Conservation (phyloP, 1,140 invertebrate species). For the Orchestia grillus region DNA sequence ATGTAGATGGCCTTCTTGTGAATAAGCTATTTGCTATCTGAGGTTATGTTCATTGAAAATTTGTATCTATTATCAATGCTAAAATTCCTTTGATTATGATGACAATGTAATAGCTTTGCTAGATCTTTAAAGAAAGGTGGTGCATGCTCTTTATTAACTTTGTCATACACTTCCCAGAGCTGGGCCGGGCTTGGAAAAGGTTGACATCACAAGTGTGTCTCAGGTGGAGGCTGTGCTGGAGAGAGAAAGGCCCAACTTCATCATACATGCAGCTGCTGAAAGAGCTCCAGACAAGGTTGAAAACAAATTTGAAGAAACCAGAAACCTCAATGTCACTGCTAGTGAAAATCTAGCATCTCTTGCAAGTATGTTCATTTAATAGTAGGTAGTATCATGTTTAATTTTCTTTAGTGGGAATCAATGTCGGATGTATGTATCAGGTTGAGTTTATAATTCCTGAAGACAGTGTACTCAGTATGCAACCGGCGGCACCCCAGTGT, state of each 20-base stretch:
- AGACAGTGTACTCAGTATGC: no score
- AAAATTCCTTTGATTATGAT: not conserved
- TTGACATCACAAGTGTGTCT: not conserved
- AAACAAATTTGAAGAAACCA: conserved; percentile 71
- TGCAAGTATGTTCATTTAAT: conserved; percentile 72
- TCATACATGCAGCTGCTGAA: conserved; percentile 76
- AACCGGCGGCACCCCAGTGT: no score
- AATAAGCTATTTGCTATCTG: no score
- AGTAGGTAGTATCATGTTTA: no score
- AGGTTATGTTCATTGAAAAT: not conserved
- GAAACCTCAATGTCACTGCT: conserved; percentile 73
- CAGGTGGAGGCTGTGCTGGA: conserved; percentile 68
- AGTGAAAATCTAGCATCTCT: conserved; percentile 72
- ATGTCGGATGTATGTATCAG: no score
- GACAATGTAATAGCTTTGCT: not conserved
- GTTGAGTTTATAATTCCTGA: no score
- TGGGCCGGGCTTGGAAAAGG: not conserved
- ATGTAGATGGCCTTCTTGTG: no score
- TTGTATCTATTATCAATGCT: not conserved
- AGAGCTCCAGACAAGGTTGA: conserved; percentile 75
- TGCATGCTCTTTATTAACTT: not conserved
- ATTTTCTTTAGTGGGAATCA: no score
- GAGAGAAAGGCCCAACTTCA: conserved; percentile 72
- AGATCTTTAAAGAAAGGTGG: not conserved
- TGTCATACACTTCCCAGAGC: not conserved